Evolutionary conservation across 2,113 vertebrate species (phyloP).

Genomic region (Forbesichthys papilliferus): DNA sequence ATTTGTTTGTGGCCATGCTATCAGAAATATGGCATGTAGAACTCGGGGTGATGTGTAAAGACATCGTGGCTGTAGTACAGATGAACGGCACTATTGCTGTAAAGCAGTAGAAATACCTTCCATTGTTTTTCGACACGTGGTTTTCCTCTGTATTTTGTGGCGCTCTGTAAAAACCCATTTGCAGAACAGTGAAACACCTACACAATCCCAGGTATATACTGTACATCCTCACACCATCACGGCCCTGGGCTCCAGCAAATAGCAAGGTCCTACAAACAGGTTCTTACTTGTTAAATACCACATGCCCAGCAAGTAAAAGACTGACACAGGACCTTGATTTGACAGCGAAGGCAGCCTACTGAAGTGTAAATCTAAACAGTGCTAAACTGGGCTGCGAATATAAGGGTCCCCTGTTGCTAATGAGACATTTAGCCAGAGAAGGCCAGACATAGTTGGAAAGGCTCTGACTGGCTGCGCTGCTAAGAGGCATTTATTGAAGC

Average conservation of each 20-base stretch:
- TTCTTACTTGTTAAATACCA: constrained; percentile 49
- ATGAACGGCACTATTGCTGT: no score
- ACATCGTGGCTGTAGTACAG: no score
- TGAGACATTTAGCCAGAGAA: constrained; percentile 74
- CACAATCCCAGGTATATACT: neutral
- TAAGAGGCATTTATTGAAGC: constrained; percentile 78
- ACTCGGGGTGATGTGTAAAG: no score
- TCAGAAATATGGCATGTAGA: constrained; percentile 8
- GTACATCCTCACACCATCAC: neutral
- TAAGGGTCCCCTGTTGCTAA: constrained; percentile 74
- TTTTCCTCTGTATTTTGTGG: no score
- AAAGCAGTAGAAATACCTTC: no score
- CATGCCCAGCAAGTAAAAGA: constrained; percentile 42
- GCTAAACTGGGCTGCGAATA: constrained; percentile 75
- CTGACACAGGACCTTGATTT: constrained; percentile 30
- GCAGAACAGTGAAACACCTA: neutral
- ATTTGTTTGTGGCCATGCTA: no score
- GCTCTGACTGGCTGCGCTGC: constrained; percentile 70
- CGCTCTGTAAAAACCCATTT: no score
- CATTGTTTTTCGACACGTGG: no score
- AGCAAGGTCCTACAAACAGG: constrained; percentile 18
- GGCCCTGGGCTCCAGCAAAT: constrained; percentile 20
- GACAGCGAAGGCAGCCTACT: constrained; percentile 37
- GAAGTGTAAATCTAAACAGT: constrained; percentile 71
- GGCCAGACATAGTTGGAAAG: constrained; percentile 73